Evolutionary conservation across 2,113 vertebrate genomes (phyloP), one percentile per base, ranked within the genome.

Genomic region (Thinocorus orbignyianus): DNA sequence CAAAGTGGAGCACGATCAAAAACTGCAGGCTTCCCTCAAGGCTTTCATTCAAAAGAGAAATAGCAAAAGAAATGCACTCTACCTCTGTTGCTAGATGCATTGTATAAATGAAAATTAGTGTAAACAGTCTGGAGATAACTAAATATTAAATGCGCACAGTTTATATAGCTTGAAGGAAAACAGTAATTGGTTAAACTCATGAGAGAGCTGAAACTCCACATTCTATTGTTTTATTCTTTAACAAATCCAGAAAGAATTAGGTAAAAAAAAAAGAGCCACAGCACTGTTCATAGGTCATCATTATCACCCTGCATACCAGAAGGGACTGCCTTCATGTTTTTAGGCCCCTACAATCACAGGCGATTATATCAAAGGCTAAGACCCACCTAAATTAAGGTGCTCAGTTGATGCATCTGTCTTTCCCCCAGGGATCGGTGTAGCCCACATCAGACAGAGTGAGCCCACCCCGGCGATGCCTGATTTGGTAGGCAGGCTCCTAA

Each of bases 61-160:
- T 26, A 85, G n/a, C n/a, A 20, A 95, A 90, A 86, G 86, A 87
- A 95, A 69, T 62, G 54, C 54, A 74, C 73, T 96, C 69, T 92
- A 92, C 91, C 83, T 97, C 96, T 74, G 84, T 89, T 95, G 81
- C 72, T 77, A 90, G 82, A 96, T 81, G 66, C 81, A 96, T 94
- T 93, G 60, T 95, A 94, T 96, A 97, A 96, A 96, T 94, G 89
- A 97, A 97, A 96, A 97, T 96, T 95, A 96, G 80, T 97, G 94
- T 97, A 97, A 97, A 97, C 96, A 97, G 93, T 97, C 80, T 90
- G 86, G 76, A 96, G 88, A 97, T 96, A 97, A 95, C 92, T 87
- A 96, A 92, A 97, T 94, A 97, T 97, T 97, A 97, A 97, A 97
- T 71, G 81, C 83, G 41, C 60, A 78, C 58, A 42, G 86, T 96